Conservation (phyloP, 2,797 vertebrate species). For the Falco peregrinus region DNA sequence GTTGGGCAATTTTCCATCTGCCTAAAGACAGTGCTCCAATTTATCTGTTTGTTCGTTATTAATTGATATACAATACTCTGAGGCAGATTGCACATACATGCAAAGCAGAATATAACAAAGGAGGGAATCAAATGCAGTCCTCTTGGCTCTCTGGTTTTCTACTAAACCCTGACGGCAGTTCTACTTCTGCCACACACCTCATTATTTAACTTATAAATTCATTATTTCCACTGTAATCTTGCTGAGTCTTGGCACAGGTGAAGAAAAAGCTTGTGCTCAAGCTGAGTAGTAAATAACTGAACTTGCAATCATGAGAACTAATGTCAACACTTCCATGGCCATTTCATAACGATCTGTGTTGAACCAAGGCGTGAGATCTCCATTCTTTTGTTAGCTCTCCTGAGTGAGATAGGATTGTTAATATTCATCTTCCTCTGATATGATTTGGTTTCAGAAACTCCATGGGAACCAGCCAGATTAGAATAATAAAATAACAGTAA, state of each 20-base stretch:
- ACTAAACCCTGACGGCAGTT: neutral
- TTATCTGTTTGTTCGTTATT: neutral
- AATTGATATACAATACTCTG: neutral
- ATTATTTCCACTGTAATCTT: neutral
- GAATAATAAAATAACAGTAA: conserved; percentile 63
- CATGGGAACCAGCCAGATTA: conserved; percentile 42
- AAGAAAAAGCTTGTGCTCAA: neutral
- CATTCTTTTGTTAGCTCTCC: conserved; percentile 42
- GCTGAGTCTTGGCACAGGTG: neutral
- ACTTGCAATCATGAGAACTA: neutral
- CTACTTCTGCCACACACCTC: neutral
- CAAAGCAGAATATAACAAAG: neutral
- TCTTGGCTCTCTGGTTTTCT: neutral
- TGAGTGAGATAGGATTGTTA: neutral
- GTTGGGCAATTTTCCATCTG: neutral
- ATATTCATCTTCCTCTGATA: conserved; percentile 26
- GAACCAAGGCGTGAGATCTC: neutral
- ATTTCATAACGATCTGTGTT: neutral
- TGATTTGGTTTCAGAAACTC: conserved; percentile 28
- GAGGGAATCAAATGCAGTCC: neutral
- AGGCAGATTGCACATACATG: neutral
- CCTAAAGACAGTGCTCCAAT: neutral
- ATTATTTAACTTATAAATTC: conserved; percentile 5
- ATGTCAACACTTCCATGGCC: neutral
- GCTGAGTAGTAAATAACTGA: conserved; percentile 4